Base-by-base conservation (phyloP, 2,113 vertebrate genomes). In the Aphelocoma coerulescens region DNA sequence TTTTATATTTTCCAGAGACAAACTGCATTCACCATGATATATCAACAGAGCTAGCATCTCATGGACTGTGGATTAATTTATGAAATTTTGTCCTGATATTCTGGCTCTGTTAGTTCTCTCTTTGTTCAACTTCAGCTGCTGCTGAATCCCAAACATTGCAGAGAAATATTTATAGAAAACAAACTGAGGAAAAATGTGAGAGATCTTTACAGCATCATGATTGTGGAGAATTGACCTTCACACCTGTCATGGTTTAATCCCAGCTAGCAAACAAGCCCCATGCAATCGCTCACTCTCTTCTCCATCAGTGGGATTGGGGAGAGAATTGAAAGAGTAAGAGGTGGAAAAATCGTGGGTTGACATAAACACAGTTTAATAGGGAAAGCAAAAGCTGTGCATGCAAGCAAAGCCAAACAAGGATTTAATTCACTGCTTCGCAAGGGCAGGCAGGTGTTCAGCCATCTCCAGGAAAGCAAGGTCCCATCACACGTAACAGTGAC, bases 251-350 rank as follows among this genome's bases (percentile, higher is more conserved):
- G 16, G 33, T 39, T 46, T 61, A 22, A 61, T 39, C 39, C 46
- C 24, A 68, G 16, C 4, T 17, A 68, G 20, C 46, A 61, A 52
- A 39, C 43, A 39, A 68, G 6, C 2, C 63, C n/a, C 3, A 5
- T 10, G 8, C 16, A 54, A 24, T 65, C 0, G 0, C 10, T 59
- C 33, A 33, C 16, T 26, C 7, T 33, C 22, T 75, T 17, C 7
- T 52, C 28, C 13, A n/a, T 14, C 24, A 35, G 3, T n/a, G 19
- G 54, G 20, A 46, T 0, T 46, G 24, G 39, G 46, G 24, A 75
- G 32, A 82, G 5, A 32, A 49, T 15, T 35, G 21, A 14, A 72
- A 49, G 15, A 30, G 11, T 41, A 41, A 72, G 24, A 67, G 19
- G 33, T n/a, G 17, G 6, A 59, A 82, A 81, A 54, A 37, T 39